Conservation (phyloP, 2,797 vertebrate genomes). For the Pseudochromis fuscus region DNA sequence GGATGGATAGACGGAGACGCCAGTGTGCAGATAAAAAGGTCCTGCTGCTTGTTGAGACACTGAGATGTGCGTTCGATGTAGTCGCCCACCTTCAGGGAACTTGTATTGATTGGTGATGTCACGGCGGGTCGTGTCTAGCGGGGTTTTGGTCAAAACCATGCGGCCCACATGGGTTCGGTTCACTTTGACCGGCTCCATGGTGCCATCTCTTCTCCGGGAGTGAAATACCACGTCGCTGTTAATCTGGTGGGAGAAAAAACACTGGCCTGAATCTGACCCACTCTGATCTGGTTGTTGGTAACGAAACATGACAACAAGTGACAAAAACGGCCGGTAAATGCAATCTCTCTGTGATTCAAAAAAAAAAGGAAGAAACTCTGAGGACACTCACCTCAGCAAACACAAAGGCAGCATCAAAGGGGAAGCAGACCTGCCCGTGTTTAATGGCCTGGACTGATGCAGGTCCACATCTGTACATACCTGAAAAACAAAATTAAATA, state of each 20-base stretch:
- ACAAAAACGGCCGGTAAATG: background rate
- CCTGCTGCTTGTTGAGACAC: slow-evolving; percentile 6
- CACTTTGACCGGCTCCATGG: slow-evolving; percentile 82
- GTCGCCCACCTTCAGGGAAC: slow-evolving; percentile 90
- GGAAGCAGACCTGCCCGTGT: slow-evolving; percentile 93
- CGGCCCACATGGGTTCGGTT: slow-evolving; percentile 89
- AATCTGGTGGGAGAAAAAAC: slow-evolving; percentile 82
- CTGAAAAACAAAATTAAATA: slow-evolving; percentile 48
- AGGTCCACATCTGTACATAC: slow-evolving; percentile 96
- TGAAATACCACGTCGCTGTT: slow-evolving; percentile 95
- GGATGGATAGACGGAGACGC: no score
- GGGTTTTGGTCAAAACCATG: slow-evolving; percentile 91
- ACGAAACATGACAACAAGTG: background rate
- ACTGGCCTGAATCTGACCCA: no score
- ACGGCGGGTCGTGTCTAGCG: slow-evolving; percentile 82
- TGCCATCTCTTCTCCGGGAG: slow-evolving; percentile 86
- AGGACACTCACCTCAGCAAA: slow-evolving; percentile 90
- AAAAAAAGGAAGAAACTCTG: background rate
- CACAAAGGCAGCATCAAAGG: slow-evolving; percentile 93
- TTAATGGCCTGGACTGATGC: slow-evolving; percentile 95
- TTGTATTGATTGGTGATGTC: slow-evolving; percentile 94
- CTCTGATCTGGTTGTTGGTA: background rate
- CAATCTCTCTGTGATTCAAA: background rate
- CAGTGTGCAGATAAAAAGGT: background rate
- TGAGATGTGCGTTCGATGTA: background rate